Evolutionary conservation across 1,140 invertebrate genomes (phyloP).

Genomic region (Drosophila neocordata): DNA sequence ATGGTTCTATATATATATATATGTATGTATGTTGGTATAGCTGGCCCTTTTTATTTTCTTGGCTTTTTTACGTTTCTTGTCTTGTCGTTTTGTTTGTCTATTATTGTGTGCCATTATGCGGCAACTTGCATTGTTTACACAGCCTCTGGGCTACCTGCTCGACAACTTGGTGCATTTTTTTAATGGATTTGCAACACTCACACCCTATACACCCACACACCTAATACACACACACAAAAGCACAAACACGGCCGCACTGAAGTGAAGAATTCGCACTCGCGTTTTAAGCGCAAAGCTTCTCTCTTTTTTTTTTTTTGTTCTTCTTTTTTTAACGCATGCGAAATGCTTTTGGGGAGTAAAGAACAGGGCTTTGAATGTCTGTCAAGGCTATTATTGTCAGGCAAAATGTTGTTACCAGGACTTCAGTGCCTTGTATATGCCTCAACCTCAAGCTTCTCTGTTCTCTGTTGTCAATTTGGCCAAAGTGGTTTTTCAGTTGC

Average conservation of each 20-base stretch:
- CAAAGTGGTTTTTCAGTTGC: conserved; percentile 83
- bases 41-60: conserved; percentile 22
- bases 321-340: conserved; percentile 54
- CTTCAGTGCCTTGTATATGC: conserved; percentile 37
- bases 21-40: neutral
- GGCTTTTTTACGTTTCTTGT: conserved; percentile 31
- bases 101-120: conserved; percentile 67
- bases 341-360: neutral
- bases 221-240: conserved; percentile 46
- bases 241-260: conserved; percentile 67
- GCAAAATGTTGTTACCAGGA: conserved; percentile 72
- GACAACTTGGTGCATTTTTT: conserved; percentile 70
- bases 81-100: conserved; percentile 17
- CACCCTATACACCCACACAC: neutral
- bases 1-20: neutral
- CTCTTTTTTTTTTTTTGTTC: neutral
- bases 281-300: conserved; percentile 37
- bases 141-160: conserved; percentile 60
- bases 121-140: conserved; percentile 67
- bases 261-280: conserved; percentile 82
- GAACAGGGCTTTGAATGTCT: conserved; percentile 14
- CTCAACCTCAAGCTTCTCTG: conserved; percentile 9
- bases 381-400: conserved; percentile 50
- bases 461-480: conserved; percentile 79
- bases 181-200: conserved; percentile 58